These are phyloP conservation scores for Zelleria hepariella DNA, from an alignment of 2,888 invertebrate species.

Conservation along the genomic window DNA sequence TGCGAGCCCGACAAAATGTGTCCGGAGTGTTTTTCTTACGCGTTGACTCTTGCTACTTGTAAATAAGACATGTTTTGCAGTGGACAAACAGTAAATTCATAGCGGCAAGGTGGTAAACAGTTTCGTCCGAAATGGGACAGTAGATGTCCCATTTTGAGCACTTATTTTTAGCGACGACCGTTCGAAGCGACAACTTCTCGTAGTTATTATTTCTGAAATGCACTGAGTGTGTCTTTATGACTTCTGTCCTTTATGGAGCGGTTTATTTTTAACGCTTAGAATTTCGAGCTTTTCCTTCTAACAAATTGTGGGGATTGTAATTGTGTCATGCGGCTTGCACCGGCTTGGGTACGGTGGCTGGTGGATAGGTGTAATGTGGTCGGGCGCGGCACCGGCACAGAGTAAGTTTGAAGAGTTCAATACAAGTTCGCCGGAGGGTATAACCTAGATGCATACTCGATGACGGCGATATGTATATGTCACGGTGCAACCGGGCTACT, in stretches of 20 bases:
- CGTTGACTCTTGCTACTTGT: not conserved
- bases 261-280: not conserved
- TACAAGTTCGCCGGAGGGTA: not conserved
- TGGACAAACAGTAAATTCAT: not conserved
- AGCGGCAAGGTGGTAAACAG: not conserved
- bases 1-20: not conserved
- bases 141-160: not conserved
- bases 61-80: not conserved
- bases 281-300: not conserved
- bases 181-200: not conserved
- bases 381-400: not conserved
- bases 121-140: not conserved
- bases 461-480: not conserved
- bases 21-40: not conserved
- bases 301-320: no score
- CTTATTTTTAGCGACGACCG: not conserved
- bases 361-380: not conserved
- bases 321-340: not conserved
- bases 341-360: not conserved
- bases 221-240: not conserved
- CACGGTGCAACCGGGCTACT: not conserved
- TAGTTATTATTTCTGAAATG: not conserved
- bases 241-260: not conserved
- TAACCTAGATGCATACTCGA: not conserved
- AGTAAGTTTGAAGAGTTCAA: not conserved